phyloP scores from a whole-genome alignment of 2,888 invertebrate species.

The Hypolimnas misippus region DNA sequence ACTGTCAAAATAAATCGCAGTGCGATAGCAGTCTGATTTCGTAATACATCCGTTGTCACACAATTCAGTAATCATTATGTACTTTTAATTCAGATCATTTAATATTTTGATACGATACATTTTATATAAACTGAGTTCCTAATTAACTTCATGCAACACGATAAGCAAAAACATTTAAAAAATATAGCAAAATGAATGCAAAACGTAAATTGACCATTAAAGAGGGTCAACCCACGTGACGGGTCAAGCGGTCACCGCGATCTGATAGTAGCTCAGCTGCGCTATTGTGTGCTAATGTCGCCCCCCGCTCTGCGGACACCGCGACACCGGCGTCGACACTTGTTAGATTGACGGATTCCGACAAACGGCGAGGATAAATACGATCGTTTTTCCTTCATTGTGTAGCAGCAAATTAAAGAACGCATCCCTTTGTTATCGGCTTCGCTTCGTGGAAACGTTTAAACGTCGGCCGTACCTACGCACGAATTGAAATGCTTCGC shows the following conservation, averaged over 20 bases:
- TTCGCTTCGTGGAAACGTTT: constrained; percentile 32
- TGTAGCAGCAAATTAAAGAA: constrained; percentile 34
- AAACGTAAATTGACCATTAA: constrained; percentile 15
- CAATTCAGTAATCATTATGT: too few species aligned
- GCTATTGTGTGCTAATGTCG: constrained; percentile 49
- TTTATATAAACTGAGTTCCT: not conserved
- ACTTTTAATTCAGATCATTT: too few species aligned
- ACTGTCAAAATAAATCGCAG: too few species aligned
- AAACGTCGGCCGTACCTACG: constrained; percentile 17
- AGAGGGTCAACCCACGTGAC: constrained; percentile 27
- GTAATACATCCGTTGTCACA: too few species aligned
- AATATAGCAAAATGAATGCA: constrained; percentile 3
- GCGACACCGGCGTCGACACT: constrained; percentile 33
- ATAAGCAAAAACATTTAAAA: not conserved
- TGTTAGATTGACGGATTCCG: constrained; percentile 39
- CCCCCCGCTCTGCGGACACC: constrained; percentile 17
- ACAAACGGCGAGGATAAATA: constrained; percentile 31
- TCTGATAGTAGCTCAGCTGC: constrained; percentile 41
- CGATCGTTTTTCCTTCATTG: constrained; percentile 36
- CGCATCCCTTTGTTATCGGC: constrained; percentile 36
- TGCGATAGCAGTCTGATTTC: too few species aligned
- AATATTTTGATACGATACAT: too few species aligned
- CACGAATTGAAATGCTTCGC: constrained; percentile 20
- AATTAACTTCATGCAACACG: not conserved
- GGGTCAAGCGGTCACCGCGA: constrained; percentile 40